Evolutionary conservation across 2,888 invertebrate genomes (phyloP), one percentile per base, ranked within the genome.

Genomic region (Mythimna vitellina): DNA sequence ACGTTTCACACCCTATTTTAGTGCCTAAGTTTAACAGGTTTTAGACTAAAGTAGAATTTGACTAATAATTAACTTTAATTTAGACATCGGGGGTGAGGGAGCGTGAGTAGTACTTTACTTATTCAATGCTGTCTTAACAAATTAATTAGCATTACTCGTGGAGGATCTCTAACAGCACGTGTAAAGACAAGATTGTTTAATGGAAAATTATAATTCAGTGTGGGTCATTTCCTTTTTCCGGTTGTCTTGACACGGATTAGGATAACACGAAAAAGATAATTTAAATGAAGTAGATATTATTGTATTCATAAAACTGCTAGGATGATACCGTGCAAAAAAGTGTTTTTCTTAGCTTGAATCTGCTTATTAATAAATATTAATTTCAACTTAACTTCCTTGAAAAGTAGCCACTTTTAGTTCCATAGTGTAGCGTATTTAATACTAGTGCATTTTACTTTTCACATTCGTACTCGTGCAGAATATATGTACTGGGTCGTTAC

Each of bases 161-260:
- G 9, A 46, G 14, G 0, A 49, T n/a, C 25, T 46, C 35, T 14
- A 29, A 49, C n/a, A 29, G 10, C n/a, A 49, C n/a, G 35, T 14
- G 8, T 46, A 20, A 46, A 35, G 32, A 35, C 46, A 46, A 53
- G 9, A 53, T 25, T 35, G 25, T 29, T 53, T 65, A 25, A 14
- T 14, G 25, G 58, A 58, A 46, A 46, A 42, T 58, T 42, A 57
- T 25, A 29, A 65, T 42, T 73, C 7, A n/a, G 35, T 42, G 8
- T 3, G 32, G 12, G 42, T n/a, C 14, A 35, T 32, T 73, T 74
- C 42, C 42, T 64, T 29, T 9, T 65, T 60, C 29, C 53, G 17
- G 10, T 25, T 42, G 6, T 29, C 29, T 38, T 25, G 32, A 29
- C 20, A 54, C 20, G 25, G 1, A 35, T 46, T 60, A 38, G 5